These are phyloP conservation scores for Papilio xuthus DNA, from an alignment of 1,140 invertebrate genomes.

Conservation along the genomic window DNA sequence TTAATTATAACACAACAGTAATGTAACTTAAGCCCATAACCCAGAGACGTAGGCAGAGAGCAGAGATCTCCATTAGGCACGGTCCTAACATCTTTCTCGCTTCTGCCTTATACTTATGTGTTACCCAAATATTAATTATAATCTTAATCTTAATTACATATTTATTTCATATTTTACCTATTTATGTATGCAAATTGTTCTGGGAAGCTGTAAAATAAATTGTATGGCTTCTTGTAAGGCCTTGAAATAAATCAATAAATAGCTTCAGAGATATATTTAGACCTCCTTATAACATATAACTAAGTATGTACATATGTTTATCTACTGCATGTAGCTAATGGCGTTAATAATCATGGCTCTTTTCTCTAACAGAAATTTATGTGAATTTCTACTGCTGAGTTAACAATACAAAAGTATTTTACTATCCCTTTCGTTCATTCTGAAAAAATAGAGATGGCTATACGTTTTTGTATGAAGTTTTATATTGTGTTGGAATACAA, in stretches of 20 bases:
- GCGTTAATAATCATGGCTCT: background rate
- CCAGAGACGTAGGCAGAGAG: too few relatives aligned
- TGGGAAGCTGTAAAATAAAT: background rate
- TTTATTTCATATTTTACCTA: background rate
- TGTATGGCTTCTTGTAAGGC: constrained; percentile 38
- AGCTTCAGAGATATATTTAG: constrained; percentile 24
- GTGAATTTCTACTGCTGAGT: too few relatives aligned
- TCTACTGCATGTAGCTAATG: background rate
- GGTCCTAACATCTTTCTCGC: too few relatives aligned
- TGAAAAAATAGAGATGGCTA: too few relatives aligned
- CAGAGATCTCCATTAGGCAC: too few relatives aligned
- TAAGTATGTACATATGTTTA: background rate
- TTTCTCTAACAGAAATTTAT: too few relatives aligned
- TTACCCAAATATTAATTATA: background rate
- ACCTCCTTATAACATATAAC: background rate
- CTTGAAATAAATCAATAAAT: constrained; percentile 36
- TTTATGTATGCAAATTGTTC: background rate
- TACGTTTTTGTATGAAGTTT: background rate
- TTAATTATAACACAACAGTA: too few relatives aligned
- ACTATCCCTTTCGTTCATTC: too few relatives aligned
- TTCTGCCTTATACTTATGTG: too few relatives aligned
- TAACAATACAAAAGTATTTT: too few relatives aligned
- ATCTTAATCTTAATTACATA: background rate
- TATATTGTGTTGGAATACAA: background rate
- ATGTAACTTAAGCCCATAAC: too few relatives aligned